Conservation (phyloP, 2,113 vertebrate genomes). For the Megatriorchis doriae region DNA sequence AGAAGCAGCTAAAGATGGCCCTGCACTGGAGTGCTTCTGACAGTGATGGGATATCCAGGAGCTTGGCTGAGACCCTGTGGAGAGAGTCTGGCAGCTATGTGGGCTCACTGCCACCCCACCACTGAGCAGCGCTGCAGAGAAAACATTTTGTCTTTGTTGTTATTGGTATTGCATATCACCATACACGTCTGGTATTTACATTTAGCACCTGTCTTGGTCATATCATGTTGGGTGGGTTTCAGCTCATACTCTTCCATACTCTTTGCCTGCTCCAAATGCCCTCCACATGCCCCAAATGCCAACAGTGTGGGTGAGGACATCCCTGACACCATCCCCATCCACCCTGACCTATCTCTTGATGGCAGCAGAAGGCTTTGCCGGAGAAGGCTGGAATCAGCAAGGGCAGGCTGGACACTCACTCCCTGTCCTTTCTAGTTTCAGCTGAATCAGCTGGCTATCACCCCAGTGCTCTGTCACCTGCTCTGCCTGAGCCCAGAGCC, state of each 20-base stretch:
- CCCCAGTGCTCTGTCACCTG: neutral
- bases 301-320: neutral
- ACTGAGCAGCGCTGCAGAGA: neutral
- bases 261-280: neutral
- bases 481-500: neutral
- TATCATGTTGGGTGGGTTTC: neutral
- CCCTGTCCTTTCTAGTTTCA: neutral
- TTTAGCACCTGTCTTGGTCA: neutral
- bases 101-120: neutral
- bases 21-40: neutral
- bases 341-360: neutral
- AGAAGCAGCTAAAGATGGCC: neutral
- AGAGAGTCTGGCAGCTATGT: neutral
- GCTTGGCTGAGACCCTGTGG: neutral
- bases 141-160: neutral
- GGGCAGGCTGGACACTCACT: neutral
- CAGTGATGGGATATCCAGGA: neutral
- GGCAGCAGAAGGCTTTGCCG: neutral
- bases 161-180: fast-evolving
- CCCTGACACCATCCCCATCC: neutral
- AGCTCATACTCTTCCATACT: neutral
- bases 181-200: neutral
- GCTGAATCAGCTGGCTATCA: neutral
- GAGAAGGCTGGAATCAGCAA: neutral
- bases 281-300: neutral